Percentiles rank a stretch among this genome's conserved stretches.
Evolutionary conservation across 2,113 vertebrate species (phyloP).

Genomic region (Phyllostomus hastatus): DNA sequence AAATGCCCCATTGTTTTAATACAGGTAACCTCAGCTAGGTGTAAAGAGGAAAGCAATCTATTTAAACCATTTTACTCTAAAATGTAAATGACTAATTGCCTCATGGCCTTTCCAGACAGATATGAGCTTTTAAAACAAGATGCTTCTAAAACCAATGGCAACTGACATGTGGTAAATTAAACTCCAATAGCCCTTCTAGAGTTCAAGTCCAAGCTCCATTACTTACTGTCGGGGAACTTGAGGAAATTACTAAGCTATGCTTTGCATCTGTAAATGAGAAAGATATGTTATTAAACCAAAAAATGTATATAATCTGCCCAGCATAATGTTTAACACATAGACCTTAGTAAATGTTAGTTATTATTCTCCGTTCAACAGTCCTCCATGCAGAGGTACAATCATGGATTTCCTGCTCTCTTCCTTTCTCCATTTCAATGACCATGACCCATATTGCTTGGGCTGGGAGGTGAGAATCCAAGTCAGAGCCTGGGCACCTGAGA

Average conservation of each 20-base stretch:
- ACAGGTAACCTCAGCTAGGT: neutral
- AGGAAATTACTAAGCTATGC: neutral
- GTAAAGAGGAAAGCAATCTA: neutral
- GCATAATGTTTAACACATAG: neutral
- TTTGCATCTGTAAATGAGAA: conserved; percentile 2
- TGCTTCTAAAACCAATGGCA: neutral
- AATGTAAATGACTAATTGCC: neutral
- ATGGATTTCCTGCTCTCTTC: neutral
- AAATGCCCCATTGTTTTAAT: neutral
- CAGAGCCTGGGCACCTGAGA: neutral
- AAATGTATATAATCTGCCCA: neutral
- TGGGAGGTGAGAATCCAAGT: neutral
- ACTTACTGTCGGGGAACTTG: neutral
- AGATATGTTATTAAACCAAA: neutral
- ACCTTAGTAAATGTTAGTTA: neutral
- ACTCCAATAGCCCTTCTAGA: neutral
- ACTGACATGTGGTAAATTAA: neutral
- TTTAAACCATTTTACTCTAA: conserved; percentile 25
- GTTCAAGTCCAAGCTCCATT: neutral
- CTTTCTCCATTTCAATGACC: neutral
- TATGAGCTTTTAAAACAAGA: neutral
- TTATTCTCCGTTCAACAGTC: neutral
- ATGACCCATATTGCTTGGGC: too few species aligned
- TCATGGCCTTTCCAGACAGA: neutral
- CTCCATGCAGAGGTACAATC: neutral